Evolutionary conservation across 2,888 invertebrate species (phyloP).

Genomic region (Rhamphomyia laevipes): DNA sequence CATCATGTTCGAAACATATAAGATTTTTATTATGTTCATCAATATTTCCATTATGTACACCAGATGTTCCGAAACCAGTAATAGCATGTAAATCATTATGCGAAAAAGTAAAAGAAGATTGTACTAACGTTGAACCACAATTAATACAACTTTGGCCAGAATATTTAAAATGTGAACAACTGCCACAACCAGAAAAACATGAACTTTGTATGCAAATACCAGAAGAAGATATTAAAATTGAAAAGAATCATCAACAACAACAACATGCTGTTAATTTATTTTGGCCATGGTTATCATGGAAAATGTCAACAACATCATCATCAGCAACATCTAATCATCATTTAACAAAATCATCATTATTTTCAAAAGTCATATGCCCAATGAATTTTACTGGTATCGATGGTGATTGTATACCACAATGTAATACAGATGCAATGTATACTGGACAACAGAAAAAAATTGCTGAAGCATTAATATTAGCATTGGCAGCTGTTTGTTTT

Average conservation of each 20-base stretch:
- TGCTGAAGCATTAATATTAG: constrained; percentile 62
- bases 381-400: constrained; percentile 47
- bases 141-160: constrained; percentile 58
- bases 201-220: constrained; percentile 66
- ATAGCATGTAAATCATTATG: constrained; percentile 80
- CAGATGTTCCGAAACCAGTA: constrained; percentile 72
- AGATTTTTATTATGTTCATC: constrained; percentile 83
- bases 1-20: constrained; percentile 68
- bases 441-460: constrained; percentile 53
- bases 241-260: constrained; percentile 15
- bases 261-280: constrained; percentile 17
- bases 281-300: constrained; percentile 33
- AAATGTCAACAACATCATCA: constrained; percentile 18
- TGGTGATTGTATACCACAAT: constrained; percentile 45
- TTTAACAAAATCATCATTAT: constrained; percentile 9
- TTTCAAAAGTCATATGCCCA: constrained; percentile 40
- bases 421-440: constrained; percentile 58
- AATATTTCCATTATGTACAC: constrained; percentile 83
- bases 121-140: constrained; percentile 44
- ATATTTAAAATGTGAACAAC: constrained; percentile 64
- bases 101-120: constrained; percentile 60
- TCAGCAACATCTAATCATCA: background rate
- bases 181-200: constrained; percentile 60
- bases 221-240: constrained; percentile 5
- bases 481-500: constrained; percentile 66